Base-by-base conservation (phyloP, 2,888 invertebrate genomes). In the Scrobipalpa costella region DNA sequence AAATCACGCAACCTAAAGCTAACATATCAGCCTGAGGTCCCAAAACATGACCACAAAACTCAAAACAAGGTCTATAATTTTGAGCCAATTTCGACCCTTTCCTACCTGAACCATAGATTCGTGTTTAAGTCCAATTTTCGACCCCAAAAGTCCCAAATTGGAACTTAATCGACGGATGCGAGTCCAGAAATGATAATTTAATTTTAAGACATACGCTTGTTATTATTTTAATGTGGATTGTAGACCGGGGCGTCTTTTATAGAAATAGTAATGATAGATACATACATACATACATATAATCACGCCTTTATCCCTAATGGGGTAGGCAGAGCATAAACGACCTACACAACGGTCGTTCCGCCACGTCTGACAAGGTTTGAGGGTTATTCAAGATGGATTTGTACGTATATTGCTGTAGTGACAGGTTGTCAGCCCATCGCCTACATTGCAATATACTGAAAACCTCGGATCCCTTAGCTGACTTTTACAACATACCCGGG, bases 151-250 rank as follows among this genome's bases (percentile, higher is more conserved):
- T 69, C 71, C 70, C 71, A 82, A 84, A 86, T 86, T 79, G 78
- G 76, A 67, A 74, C 85, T 80, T 87, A 86, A 88, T 85, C 77
- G 85, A 66, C 66, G 66, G 64, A 66, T 66, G 66, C 63, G 27
- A 74, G 73, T 71, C 71, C 66, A 72, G 73, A 75, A 80, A 79
- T 78, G 73, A 75, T 80, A 77, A 81, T 80, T 81, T 79, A 68
- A 74, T 68, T 66, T 44, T 66, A 69, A 77, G 79, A 82, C 84
- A 83, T 79, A 79, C 81, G 78, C 75, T 64, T 66, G 68, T 73
- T 64, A 84, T 86, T 85, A 86, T 81, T 80, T 78, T 81, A 81
- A 84, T 80, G 70, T 72, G 69, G 71, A 71, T 72, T 72, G 71
- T 66, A 76, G 58, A 49, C 60, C 27, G 49, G 27, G 50, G 66